Base-by-base conservation (phyloP, 2,888 invertebrate genomes). In the Steinernema carpocapsae region DNA sequence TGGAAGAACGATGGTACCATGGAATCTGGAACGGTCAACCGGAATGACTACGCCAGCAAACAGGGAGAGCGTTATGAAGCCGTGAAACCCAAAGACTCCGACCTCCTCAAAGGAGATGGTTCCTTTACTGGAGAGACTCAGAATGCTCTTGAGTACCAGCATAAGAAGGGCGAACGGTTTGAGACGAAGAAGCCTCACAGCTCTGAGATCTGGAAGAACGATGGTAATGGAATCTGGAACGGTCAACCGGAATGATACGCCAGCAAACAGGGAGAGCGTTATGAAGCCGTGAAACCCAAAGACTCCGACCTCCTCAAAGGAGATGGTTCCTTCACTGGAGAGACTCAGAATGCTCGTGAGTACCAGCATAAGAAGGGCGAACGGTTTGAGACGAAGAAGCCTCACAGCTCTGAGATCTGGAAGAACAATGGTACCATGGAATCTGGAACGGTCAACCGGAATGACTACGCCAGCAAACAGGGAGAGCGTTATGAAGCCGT, bases 401-500 rank as follows among this genome's bases (percentile, higher is more conserved):
- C 17, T 10, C 26, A 46, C 52, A 42, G 51, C 19, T 51, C 51
- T 10, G 56, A 37, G 29, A 51, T 51, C 19, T 51, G 32, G 24
- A 26, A 56, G 29, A 43, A 42, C 29, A 42, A 46, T n/a, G 51
- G 22, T n/a, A n/a, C 51, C 7, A 64, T 78, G 45, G 75, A 74
- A 12, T 19, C 29, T 19, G 70, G 14, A 10, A 77, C 78, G 4
- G 79, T 79, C 4, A 75, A 74, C 37, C 56, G 74, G 17, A 59
- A 43, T 1, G 74, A 75, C n/a, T 74, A 70, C 24, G n/a, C 19
- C 26, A 51, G 14, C 43, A 73, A 74, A 32, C 56, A 64, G 32
- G 83, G 82, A 24, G 83, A 83, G 52, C 75, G 83, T 0, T 78
- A 76, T 48, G 78, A 78, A n/a, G 64, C 74, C 14, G 32, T 42